A percentile compares a stretch with the other conserved stretches of the same genome.
These are phyloP conservation scores for Danio tinwini DNA, from an alignment of 2,797 vertebrate genomes.

Conservation along the genomic window DNA sequence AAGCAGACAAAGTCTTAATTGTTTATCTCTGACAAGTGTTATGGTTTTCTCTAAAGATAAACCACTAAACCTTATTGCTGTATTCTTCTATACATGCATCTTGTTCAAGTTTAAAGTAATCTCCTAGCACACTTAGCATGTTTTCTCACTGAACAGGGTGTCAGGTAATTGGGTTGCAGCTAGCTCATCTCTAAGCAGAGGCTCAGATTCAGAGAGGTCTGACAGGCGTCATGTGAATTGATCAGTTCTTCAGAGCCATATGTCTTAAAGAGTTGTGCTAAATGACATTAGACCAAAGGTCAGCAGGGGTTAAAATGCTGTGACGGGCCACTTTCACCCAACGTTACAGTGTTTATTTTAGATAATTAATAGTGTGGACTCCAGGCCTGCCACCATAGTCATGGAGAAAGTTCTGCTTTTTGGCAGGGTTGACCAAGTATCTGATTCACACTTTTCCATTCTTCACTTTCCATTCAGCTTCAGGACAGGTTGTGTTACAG, in stretches of 20 bases:
- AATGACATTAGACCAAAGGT: slow-evolving; percentile 48
- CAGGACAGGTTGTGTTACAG: slow-evolving; percentile 4
- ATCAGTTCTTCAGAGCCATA: slow-evolving; percentile 21
- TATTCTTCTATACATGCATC: slow-evolving; percentile 5
- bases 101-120: slow-evolving; percentile 5
- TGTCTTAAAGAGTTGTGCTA: slow-evolving; percentile 15
- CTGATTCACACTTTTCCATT: slow-evolving; percentile 4
- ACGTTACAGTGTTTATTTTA: slow-evolving; percentile 23
- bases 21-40: neutral
- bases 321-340: slow-evolving; percentile 10
- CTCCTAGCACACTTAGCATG: neutral
- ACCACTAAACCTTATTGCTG: slow-evolving; percentile 5
- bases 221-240: slow-evolving; percentile 20
- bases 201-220: slow-evolving; percentile 20
- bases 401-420: neutral
- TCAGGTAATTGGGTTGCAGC: slow-evolving; percentile 33
- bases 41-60: neutral
- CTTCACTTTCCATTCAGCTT: neutral
- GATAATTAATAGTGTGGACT: slow-evolving; percentile 7
- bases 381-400: neutral
- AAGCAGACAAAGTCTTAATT: neutral
- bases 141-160: neutral
- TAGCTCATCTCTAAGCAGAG: slow-evolving; percentile 18
- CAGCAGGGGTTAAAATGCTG: slow-evolving; percentile 46
- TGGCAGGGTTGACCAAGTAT: slow-evolving; percentile 36